Conservation (phyloP, 2,797 vertebrate genomes). For the Sebastes iracundus region DNA sequence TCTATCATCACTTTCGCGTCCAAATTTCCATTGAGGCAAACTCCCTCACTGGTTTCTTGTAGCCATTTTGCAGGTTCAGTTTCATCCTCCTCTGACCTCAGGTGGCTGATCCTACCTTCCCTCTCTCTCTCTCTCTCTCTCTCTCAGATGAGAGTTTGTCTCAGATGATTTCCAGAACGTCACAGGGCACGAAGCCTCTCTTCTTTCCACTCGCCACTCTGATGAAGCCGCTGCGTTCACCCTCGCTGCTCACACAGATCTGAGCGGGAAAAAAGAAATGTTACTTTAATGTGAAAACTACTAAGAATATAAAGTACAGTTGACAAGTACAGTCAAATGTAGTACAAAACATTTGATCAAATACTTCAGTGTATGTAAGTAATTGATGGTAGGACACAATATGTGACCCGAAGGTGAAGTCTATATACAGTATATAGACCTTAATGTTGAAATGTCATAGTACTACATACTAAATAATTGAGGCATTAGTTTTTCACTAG, state of each 20-base stretch:
- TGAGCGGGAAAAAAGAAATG: constrained; percentile 54
- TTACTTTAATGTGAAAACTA: not conserved
- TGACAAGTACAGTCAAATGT: not conserved
- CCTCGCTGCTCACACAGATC: constrained; percentile 93
- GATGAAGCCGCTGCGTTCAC: constrained; percentile 91
- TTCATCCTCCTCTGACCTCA: constrained; percentile 15
- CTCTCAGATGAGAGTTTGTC: constrained; percentile 14
- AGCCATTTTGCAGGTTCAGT: constrained; percentile 19
- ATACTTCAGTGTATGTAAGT: not conserved
- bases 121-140: not conserved
- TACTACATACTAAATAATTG: not conserved
- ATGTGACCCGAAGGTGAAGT: not conserved
- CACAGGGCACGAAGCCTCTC: constrained; percentile 91
- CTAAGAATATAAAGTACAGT: not conserved
- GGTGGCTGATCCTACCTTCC: not conserved
- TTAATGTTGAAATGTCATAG: not conserved
- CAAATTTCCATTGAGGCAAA: not conserved
- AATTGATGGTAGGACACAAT: not conserved
- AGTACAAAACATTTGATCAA: not conserved
- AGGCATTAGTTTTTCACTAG: not conserved
- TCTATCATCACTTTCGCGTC: not conserved
- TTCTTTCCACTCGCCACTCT: constrained; percentile 93
- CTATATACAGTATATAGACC: not conserved
- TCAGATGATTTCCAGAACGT: constrained; percentile 93
- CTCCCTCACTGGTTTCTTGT: not conserved